Conservation (phyloP, 2,113 vertebrate genomes). For the Okapia johnstoni region DNA sequence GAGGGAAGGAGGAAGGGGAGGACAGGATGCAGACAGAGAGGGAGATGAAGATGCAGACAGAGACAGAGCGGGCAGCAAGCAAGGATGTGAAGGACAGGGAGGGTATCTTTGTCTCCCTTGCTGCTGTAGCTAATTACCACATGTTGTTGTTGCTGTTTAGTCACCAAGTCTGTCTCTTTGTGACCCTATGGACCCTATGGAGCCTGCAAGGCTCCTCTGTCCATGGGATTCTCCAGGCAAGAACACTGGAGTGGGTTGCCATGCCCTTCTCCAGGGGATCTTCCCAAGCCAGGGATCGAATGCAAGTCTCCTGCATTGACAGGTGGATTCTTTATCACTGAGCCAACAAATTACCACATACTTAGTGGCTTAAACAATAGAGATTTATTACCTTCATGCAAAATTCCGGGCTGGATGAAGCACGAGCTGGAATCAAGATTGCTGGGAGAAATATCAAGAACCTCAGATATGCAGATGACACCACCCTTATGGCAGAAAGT, state of each 20-base stretch:
- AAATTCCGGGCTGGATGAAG: neutral
- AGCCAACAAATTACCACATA: neutral
- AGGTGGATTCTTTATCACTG: neutral
- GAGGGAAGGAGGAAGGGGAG: neutral
- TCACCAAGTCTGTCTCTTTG: neutral
- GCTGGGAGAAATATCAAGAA: neutral
- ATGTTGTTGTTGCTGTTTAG: neutral
- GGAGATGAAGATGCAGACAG: no score
- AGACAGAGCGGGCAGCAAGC: neutral
- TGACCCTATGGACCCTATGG: neutral
- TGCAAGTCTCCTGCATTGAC: neutral
- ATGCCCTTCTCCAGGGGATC: neutral
- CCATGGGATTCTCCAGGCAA: neutral
- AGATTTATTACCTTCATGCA: neutral
- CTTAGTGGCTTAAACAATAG: neutral
- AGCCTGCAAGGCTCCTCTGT: neutral
- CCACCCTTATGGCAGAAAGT: neutral
- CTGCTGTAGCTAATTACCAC: neutral
- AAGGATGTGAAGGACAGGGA: neutral
- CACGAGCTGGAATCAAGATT: neutral
- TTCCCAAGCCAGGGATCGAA: neutral
- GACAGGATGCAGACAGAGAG: accelerated
- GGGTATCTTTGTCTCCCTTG: neutral
- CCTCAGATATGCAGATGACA: neutral
- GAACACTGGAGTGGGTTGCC: neutral